Evolutionary conservation across 2,113 vertebrate genomes (phyloP), one percentile per base, ranked within the genome.

Genomic region (Neolamprologus devosi): DNA sequence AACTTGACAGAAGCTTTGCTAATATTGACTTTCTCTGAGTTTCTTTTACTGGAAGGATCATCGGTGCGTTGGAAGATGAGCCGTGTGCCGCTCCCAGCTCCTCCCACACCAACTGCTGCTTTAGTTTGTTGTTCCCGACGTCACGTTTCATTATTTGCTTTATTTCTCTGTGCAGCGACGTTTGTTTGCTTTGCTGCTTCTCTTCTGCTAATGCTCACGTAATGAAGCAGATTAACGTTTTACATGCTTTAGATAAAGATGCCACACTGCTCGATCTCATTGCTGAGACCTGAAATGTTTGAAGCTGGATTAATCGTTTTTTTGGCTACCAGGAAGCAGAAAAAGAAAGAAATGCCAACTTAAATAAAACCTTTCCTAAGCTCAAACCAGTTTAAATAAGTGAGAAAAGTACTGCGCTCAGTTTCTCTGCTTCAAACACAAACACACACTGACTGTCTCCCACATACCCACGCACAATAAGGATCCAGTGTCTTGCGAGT

Each of bases 141-240:
- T 47, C 80, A 82, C 40, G 55, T 82, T 60, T 45, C 55, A 10
- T 8, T 47, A 13, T 60, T 45, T 47, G 37, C 23, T 60, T 60
- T 60, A 14, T 30, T 28, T 30, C 26, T 10, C 23, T 28, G 23
- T 13, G 70, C 14, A 1, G 0, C 3, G 2, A 11, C 0, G 33
- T 57, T 57, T 47, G 40, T 65, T 49, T 65, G 81, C 55, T 63
- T 2, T 35, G 40, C 57, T 35, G 81, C 57, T 30, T 30, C 45
- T 49, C 16, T 28, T 49, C 42, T 51, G 10, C 3, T 30, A n/a
- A 51, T 19, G 26, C 42, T 49, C 42, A 49, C 0, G 10, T 12
- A 5, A 78, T 6, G 26, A 51, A 49, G 45, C 26, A 49, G 45
- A n/a, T 30, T n/a, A 78, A 51, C 3, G 7, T 30, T 49, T 78